These are phyloP conservation scores for Zeugodacus cucurbitae DNA, from an alignment of 1,140 invertebrate genomes.

Conservation along the genomic window DNA sequence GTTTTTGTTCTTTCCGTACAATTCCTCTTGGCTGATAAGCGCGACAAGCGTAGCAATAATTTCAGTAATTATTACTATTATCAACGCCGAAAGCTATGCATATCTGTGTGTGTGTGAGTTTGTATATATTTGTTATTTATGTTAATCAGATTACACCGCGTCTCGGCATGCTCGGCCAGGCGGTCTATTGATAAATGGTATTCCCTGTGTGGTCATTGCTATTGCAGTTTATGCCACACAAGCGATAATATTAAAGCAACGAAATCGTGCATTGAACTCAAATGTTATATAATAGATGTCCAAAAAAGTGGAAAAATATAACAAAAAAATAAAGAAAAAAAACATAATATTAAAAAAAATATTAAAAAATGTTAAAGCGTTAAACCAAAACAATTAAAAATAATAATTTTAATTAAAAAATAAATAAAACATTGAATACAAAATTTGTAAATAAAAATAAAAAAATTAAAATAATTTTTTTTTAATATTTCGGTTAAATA, in stretches of 20 bases:
- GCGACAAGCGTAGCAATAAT: not conserved
- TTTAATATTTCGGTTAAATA: too few species aligned
- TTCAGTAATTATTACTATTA: not conserved
- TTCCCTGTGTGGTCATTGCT: not conserved
- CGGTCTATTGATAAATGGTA: not conserved
- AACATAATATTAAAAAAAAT: not conserved
- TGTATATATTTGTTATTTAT: not conserved
- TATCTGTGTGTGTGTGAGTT: not conserved
- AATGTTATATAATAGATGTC: not conserved
- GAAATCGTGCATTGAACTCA: not conserved
- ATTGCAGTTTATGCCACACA: not conserved
- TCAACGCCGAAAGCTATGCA: not conserved
- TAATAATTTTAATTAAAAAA: not conserved
- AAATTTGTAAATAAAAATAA: not conserved
- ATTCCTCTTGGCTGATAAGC: not conserved
- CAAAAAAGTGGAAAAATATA: too few species aligned
- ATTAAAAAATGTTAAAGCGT: not conserved
- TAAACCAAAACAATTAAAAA: not conserved
- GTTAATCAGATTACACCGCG: not conserved
- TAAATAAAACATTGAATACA: not conserved
- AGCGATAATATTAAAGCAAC: not conserved
- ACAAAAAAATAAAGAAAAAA: not conserved
- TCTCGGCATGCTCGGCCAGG: not conserved
- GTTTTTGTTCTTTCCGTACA: too few species aligned
- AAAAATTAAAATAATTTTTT: too few species aligned